These are phyloP conservation scores for Pristionchus japonicus DNA, from an alignment of 2,888 invertebrate species.

Conservation along the genomic window DNA sequence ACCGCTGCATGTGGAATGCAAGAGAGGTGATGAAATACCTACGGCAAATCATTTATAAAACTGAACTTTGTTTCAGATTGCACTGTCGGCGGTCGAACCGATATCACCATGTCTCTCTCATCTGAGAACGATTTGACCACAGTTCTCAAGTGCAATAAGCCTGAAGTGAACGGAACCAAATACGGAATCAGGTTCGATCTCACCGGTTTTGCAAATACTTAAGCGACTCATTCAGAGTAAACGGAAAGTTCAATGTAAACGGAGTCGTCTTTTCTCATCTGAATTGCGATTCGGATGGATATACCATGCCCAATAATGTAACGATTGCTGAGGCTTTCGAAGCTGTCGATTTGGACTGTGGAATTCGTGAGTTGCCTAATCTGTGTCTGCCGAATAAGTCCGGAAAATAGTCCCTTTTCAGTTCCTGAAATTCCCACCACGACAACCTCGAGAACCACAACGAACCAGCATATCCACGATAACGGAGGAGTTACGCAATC, in stretches of 20 bases:
- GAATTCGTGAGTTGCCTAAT: neutral
- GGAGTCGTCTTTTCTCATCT: neutral
- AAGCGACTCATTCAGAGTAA: neutral
- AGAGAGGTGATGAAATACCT: neutral
- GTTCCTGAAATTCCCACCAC: neutral
- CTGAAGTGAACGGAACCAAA: neutral
- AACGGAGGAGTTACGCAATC: neutral
- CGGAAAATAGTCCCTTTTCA: neutral
- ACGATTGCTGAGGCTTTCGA: neutral
- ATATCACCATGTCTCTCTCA: neutral
- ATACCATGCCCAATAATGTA: neutral
- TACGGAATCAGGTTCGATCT: neutral
- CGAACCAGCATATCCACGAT: neutral
- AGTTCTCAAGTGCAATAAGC: neutral
- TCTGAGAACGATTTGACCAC: neutral
- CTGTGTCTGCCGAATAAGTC: too few relatives aligned
- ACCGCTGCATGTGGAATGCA: neutral
- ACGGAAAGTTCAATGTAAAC: too few relatives aligned
- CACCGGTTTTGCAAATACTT: neutral
- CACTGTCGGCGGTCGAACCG: neutral
- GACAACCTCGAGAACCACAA: neutral
- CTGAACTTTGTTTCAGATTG: neutral
- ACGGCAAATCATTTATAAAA: too few relatives aligned
- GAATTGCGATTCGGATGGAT: neutral
- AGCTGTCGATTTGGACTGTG: neutral